Percentiles rank a stretch among this genome's conserved stretches.
phyloP scores from a whole-genome alignment of 2,888 invertebrate genomes.

The Diadegma fenestrale region DNA sequence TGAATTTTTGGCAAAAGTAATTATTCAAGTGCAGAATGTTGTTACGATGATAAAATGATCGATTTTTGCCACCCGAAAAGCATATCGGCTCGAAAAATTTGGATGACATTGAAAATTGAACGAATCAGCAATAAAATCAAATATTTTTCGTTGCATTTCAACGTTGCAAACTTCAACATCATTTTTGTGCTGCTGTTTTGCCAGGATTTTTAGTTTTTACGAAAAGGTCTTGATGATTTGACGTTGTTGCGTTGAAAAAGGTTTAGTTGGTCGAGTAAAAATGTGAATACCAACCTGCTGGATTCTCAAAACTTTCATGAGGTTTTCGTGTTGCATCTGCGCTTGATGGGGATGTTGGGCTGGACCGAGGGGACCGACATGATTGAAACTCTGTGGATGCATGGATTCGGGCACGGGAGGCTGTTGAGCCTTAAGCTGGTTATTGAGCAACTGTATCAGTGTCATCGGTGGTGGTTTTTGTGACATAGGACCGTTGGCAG shows the following conservation, averaged over 20 bases:
- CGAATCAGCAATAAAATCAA: no score
- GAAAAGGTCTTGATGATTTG: background rate
- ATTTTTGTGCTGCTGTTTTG: no score
- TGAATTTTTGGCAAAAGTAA: no score
- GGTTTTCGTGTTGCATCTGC: constrained; percentile 83
- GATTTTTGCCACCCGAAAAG: no score
- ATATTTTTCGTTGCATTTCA: no score
- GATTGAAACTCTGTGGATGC: constrained; percentile 78
- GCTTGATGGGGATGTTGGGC: constrained; percentile 83
- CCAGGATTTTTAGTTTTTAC: background rate
- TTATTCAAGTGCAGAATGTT: no score
- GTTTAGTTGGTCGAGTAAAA: background rate
- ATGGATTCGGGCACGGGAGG: constrained; percentile 71
- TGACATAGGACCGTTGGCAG: constrained; percentile 86
- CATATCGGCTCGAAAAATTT: no score
- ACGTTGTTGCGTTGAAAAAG: background rate
- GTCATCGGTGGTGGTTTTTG: constrained; percentile 85
- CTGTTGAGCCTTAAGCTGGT: constrained; percentile 78
- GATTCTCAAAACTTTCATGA: constrained; percentile 86
- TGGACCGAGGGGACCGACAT: constrained; percentile 82
- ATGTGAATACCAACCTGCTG: constrained; percentile 81
- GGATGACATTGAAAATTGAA: no score
- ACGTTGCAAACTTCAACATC: no score
- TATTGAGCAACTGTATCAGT: constrained; percentile 78
- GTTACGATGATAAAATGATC: no score